Evolutionary conservation across 2,888 invertebrate genomes (phyloP).

Genomic region (Resseliella maxima): DNA sequence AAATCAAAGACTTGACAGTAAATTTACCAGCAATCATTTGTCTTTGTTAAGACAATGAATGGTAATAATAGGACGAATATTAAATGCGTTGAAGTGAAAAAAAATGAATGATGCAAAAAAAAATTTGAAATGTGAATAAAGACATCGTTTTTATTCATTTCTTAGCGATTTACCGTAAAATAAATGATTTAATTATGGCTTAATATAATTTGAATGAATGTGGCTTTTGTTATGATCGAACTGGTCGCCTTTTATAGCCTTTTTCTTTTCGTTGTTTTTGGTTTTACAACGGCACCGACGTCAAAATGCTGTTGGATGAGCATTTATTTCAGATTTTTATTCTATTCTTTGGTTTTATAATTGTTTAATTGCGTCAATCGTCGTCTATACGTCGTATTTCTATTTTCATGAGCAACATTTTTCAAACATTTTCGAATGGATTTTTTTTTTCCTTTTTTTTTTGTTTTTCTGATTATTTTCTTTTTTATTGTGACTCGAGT

Average conservation of each 20-base stretch:
- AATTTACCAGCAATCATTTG: neutral
- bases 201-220: neutral
- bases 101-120: neutral
- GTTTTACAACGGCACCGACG: neutral
- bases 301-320: neutral
- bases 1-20: neutral
- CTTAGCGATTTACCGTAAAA: neutral
- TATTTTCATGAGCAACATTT: too few relatives aligned
- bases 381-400: neutral
- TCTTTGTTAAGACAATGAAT: neutral
- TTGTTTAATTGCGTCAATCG: constrained; percentile 36
- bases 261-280: neutral
- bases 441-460: neutral
- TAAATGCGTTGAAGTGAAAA: neutral
- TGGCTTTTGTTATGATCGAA: neutral
- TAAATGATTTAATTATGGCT: constrained; percentile 8
- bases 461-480: neutral
- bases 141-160: neutral
- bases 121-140: too few relatives aligned
- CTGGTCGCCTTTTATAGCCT: constrained; percentile 1
- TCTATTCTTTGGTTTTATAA: neutral
- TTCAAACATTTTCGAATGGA: too few relatives aligned
- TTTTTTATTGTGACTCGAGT: neutral
- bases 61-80: neutral
- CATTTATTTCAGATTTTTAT: neutral